Evolutionary conservation across 2,797 vertebrate genomes (phyloP), one percentile per base, ranked within the genome.

Genomic region (Momotus momota): DNA sequence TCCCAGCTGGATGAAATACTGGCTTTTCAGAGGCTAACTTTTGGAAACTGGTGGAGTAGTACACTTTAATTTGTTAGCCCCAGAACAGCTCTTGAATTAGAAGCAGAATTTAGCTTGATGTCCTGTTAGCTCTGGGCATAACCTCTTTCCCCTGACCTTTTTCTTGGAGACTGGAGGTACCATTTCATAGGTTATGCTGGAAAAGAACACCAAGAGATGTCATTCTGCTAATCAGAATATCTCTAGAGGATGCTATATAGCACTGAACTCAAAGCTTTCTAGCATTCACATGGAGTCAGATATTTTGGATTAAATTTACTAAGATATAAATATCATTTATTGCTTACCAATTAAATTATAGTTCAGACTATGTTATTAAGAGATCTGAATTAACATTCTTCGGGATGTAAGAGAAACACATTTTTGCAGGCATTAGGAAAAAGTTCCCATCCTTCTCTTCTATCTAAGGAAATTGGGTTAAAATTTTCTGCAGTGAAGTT

Each of bases 291-390:
- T 73, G 29, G 40, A 78, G 61, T 73, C 65, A 75, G 69, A 61
- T 82, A 41, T 48, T 69, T 74, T 48, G 22, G 46, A 83, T 84
- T 92, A 67, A 65, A 81, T 94, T 94, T 88, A 41, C 80, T 77
- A 25, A 66, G 70, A 60, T 80, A 94, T 40, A 84, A 92, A 91
- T 95, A 45, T 35, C 2, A 88, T 77, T 64, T 92, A n/a, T 71
- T 86, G 22, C 48, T 88, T 79, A 52, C 70, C 54, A 81, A 81
- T 88, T 86, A 81, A 73, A 86, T 94, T 88, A 60, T 51, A 67
- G 46, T 84, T 90, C 16, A 17, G 49, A 51, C 46, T 66, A n/a
- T 60, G 43, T 81, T 91, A 81, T 90, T 95, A 88, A 77, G 41
- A 45, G 52, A 77, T 79, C 51, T 94, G 41, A 86, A 80, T 86